These are phyloP conservation scores for Dromococcyx pavoninus DNA, from an alignment of 2,797 vertebrate genomes.

Conservation along the genomic window DNA sequence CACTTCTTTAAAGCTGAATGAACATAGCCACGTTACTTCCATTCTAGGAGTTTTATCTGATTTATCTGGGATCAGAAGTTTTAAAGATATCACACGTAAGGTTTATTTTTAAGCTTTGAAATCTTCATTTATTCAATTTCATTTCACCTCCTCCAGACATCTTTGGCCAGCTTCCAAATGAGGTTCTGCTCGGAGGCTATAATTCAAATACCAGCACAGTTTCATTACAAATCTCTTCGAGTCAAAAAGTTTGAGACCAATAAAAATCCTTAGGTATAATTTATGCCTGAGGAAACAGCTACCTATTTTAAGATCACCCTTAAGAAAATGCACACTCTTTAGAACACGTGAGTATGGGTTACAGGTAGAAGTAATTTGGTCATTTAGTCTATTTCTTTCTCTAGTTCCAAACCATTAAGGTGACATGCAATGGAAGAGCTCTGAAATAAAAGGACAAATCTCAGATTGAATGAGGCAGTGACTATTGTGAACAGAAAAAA, in stretches of 20 bases:
- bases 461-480: neutral
- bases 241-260: neutral
- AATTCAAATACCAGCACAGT: neutral
- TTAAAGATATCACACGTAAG: neutral
- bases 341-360: neutral
- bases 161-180: neutral
- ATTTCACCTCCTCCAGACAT: neutral
- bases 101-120: neutral
- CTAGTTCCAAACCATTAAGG: neutral
- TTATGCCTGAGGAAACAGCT: neutral
- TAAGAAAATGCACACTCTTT: neutral
- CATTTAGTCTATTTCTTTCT: neutral
- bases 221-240: neutral
- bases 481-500: neutral
- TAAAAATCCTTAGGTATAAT: neutral
- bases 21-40: neutral
- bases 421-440: neutral
- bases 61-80: neutral
- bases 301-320: neutral
- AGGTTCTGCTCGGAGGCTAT: neutral
- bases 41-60: neutral
- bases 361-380: neutral
- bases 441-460: neutral
- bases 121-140: neutral
- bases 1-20: neutral